These are phyloP conservation scores for Gymnoscelis rufifasciata DNA, from an alignment of 2,888 invertebrate species.

Conservation along the genomic window DNA sequence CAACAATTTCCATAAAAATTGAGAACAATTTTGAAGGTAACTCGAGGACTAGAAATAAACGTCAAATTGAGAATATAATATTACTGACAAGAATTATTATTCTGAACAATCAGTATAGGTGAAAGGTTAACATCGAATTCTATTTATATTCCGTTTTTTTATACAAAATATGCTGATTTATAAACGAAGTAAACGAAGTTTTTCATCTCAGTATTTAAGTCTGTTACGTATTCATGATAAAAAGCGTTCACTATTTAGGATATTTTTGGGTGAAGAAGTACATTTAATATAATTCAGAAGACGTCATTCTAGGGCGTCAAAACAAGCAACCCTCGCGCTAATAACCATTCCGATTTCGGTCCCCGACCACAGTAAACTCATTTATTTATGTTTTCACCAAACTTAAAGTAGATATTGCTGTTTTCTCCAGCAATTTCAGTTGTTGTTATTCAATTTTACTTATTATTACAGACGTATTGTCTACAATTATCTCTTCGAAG, in stretches of 20 bases:
- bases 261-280: constrained; percentile 35
- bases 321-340: constrained; percentile 26
- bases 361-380: constrained; percentile 27
- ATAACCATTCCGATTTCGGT: constrained; percentile 34
- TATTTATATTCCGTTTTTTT: not conserved
- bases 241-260: constrained; percentile 17
- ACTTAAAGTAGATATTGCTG: constrained; percentile 31
- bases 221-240: not conserved
- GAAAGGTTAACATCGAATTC: not conserved
- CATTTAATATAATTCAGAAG: constrained; percentile 42
- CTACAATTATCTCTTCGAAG: constrained; percentile 34
- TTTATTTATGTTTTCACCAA: constrained; percentile 39
- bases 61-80: no score
- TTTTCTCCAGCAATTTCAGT: constrained; percentile 32
- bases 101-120: no score
- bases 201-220: not conserved
- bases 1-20: no score
- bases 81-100: no score
- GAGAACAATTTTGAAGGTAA: no score
- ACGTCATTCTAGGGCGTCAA: constrained; percentile 37
- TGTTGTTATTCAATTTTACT: constrained; percentile 33
- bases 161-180: constrained; percentile 24
- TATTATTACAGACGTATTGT: constrained; percentile 33
- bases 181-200: constrained; percentile 4
- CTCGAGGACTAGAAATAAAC: no score